phyloP scores from a whole-genome alignment of 1,140 invertebrate genomes.

The Euura saliciscinereae region DNA sequence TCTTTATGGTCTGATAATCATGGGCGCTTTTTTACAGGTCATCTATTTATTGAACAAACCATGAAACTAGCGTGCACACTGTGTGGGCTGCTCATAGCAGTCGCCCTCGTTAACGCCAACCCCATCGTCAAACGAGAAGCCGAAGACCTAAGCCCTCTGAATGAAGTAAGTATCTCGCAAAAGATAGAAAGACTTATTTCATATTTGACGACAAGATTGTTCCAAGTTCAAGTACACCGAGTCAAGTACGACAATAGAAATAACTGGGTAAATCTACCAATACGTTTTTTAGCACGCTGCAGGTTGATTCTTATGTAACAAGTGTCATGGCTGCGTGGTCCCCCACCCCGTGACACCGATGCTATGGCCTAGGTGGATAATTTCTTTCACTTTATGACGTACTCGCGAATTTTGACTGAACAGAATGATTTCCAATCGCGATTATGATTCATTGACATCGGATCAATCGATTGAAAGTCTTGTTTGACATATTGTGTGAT shows the following conservation, averaged over 20 bases:
- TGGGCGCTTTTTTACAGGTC: not conserved
- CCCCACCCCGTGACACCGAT: too few species aligned
- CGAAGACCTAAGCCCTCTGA: slow-evolving; percentile 50
- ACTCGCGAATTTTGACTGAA: too few species aligned
- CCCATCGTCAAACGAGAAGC: slow-evolving; percentile 49
- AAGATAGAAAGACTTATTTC: not conserved
- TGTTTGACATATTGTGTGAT: too few species aligned
- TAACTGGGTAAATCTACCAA: not conserved
- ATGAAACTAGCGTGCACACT: slow-evolving; percentile 48
- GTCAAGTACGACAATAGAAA: not conserved
- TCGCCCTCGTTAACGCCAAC: slow-evolving; percentile 35
- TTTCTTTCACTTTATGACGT: too few species aligned
- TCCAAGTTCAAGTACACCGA: slow-evolving; percentile 13
- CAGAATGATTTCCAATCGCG: too few species aligned
- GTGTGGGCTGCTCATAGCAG: slow-evolving; percentile 35
- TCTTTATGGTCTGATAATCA: not conserved
- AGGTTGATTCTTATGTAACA: not conserved
- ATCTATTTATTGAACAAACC: slow-evolving; percentile 15
- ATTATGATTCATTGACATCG: too few species aligned
- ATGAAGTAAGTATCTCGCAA: slow-evolving; percentile 49
- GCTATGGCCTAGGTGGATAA: too few species aligned
- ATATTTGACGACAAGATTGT: not conserved
- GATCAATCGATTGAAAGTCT: too few species aligned
- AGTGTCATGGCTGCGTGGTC: not conserved
- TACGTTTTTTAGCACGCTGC: not conserved